A percentile compares a stretch with the other conserved stretches of the same genome.
phyloP scores from a whole-genome alignment of 2,888 invertebrate species.

The Drosophila tanythrix region DNA sequence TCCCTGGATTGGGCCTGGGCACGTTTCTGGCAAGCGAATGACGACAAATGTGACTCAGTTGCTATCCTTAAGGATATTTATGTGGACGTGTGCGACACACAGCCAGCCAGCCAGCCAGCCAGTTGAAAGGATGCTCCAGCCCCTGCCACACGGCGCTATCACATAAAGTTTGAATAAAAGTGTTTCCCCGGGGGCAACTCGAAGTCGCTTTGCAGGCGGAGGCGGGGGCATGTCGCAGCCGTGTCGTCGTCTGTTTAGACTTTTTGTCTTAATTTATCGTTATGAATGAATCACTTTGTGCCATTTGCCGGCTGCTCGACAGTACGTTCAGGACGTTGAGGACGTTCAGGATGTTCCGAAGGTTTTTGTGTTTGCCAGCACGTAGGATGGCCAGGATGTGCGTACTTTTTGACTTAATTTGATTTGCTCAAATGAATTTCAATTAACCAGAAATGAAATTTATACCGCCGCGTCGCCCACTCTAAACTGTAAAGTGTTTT shows the following conservation, averaged over 20 bases:
- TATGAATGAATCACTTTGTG: conserved; percentile 76
- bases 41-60: conserved; percentile 58
- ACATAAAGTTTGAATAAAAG: conserved; percentile 68
- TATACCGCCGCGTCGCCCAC: conserved; percentile 47
- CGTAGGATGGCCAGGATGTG: conserved; percentile 67
- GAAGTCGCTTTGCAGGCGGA: conserved; percentile 29
- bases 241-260: conserved; percentile 45
- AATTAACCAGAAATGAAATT: conserved; percentile 76
- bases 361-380: conserved; percentile 45
- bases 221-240: conserved; percentile 37
- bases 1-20: conserved; percentile 40
- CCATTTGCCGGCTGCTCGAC: conserved; percentile 43
- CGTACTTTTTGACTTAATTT: conserved; percentile 77
- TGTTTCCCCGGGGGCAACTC: conserved; percentile 61
- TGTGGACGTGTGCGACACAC: conserved; percentile 39
- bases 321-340: conserved; percentile 3
- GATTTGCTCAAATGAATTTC: conserved; percentile 80
- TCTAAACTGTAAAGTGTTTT: conserved; percentile 36
- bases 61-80: conserved; percentile 66
- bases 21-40: conserved; percentile 38
- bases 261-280: conserved; percentile 75
- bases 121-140: conserved; percentile 48
- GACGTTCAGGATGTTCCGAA: background rate
- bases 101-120: conserved; percentile 4
- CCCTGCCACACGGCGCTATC: background rate